Base-by-base conservation (phyloP, 2,888 invertebrate species). In the Epicampocera succincta region DNA sequence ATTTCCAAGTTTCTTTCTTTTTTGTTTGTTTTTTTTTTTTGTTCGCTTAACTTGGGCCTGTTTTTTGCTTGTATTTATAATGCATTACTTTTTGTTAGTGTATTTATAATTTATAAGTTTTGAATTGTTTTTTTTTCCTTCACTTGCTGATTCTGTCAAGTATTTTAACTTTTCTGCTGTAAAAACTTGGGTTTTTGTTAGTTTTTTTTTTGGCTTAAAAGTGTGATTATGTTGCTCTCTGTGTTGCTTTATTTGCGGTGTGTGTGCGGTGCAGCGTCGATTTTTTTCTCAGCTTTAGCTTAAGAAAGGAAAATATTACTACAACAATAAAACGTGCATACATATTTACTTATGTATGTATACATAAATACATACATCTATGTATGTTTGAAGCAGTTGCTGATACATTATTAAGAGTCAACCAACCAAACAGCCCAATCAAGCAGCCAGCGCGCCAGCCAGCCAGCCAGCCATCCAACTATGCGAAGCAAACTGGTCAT, bases 31-130 rank as follows among this genome's bases (percentile, higher is more conserved):
- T 56, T 38, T 15, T 58, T 69, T 38, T 13, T 29, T 58, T 1
- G 5, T 33, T 69, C 52, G 21, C 38, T 33, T 48, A 15, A 15
- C 6, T 29, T 50, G 58, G 19, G 17, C 11, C 1, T 5, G 13
- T 40, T 58, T 61, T 17, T 13, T 66, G 19, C 15, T 17, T 15
- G 12, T 58, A 19, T 13, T 56, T 56, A 63, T 50, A 42, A 58
- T 75, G 72, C 73, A 61, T 71, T 71, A 25, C n/a, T 48, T 69
- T 15, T 50, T 56, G 66, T 56, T 63, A 61, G n/a, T 74, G 46
- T n/a, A 54, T 52, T 72, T 81, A 63, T 71, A 69, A 74, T 69
- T 74, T 80, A 69, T 80, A 80, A 74, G 56, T 76, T 72, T 73
- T 56, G 48, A 61, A 68, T 68, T 72, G 46, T 50, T 60, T 13